These are phyloP conservation scores for Oligia fasciuncula DNA, from an alignment of 2,888 invertebrate genomes.

Conservation along the genomic window DNA sequence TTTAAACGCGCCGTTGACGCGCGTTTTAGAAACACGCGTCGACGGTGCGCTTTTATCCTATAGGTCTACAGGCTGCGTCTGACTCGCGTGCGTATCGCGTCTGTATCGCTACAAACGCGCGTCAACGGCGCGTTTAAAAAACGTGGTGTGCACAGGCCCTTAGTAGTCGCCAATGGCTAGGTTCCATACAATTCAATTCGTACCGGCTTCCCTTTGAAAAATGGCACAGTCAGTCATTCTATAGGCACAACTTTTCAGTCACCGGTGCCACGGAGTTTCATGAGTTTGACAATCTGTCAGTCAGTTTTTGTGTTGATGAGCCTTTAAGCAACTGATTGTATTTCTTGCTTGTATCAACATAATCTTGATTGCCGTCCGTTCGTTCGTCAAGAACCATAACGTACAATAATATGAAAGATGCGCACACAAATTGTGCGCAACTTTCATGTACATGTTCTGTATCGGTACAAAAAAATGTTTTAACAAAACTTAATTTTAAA, in stretches of 20 bases:
- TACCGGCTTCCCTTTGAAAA: too few species aligned
- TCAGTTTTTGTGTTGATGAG: neutral
- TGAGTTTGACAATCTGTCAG: neutral
- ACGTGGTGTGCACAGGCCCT: too few species aligned
- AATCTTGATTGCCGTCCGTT: slow-evolving; percentile 24
- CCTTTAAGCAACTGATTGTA: neutral
- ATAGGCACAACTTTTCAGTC: neutral
- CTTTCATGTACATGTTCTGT: neutral
- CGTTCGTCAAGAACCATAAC: neutral
- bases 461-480: slow-evolving; percentile 16
- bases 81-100: too few species aligned
- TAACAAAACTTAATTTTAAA: neutral
- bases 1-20: too few species aligned
- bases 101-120: too few species aligned
- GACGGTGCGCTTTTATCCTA: too few species aligned
- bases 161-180: too few species aligned
- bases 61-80: too few species aligned
- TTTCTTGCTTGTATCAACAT: neutral
- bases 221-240: too few species aligned
- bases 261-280: neutral
- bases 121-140: too few species aligned
- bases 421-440: neutral
- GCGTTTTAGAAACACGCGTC: too few species aligned
- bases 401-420: neutral
- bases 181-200: too few species aligned